A percentile compares a stretch with the other conserved stretches of the same genome.
Evolutionary conservation across 2,888 invertebrate genomes (phyloP).

Genomic region (Trichopoda pennipes): DNA sequence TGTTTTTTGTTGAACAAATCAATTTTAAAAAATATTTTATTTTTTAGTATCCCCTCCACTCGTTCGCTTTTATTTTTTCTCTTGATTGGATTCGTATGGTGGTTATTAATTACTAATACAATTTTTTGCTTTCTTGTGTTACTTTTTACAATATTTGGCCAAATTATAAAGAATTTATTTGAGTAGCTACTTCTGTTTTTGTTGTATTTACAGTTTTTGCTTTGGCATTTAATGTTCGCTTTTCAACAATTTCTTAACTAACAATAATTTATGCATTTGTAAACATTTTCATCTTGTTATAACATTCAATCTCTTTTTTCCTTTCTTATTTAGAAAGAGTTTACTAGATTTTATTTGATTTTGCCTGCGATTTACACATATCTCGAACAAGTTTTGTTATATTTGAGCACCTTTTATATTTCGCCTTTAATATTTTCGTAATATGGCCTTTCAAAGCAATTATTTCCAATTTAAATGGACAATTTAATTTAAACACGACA

Average conservation of each 20-base stretch:
- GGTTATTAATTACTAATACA: constrained; percentile 41
- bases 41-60: constrained; percentile 53
- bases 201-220: constrained; percentile 45
- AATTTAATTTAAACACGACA: constrained; percentile 36
- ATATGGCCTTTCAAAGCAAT: constrained; percentile 21
- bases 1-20: constrained; percentile 21
- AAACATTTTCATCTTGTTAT: constrained; percentile 4
- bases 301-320: not conserved
- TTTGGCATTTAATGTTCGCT: constrained; percentile 16
- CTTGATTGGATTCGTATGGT: constrained; percentile 37
- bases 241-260: constrained; percentile 31
- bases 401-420: constrained; percentile 11
- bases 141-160: constrained; percentile 50
- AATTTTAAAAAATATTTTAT: constrained; percentile 41
- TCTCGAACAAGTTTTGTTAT: constrained; percentile 23
- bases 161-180: constrained; percentile 52
- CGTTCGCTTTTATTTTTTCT: constrained; percentile 38
- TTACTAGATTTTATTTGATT: constrained; percentile 8
- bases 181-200: constrained; percentile 6
- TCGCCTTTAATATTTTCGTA: constrained; percentile 1
- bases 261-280: constrained; percentile 28
- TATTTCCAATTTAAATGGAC: constrained; percentile 42
- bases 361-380: constrained; percentile 48
- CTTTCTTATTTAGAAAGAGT: constrained; percentile 26
- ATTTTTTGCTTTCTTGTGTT: constrained; percentile 27